These are phyloP conservation scores for Buathra laborator DNA, from an alignment of 2,888 invertebrate species.

Conservation along the genomic window DNA sequence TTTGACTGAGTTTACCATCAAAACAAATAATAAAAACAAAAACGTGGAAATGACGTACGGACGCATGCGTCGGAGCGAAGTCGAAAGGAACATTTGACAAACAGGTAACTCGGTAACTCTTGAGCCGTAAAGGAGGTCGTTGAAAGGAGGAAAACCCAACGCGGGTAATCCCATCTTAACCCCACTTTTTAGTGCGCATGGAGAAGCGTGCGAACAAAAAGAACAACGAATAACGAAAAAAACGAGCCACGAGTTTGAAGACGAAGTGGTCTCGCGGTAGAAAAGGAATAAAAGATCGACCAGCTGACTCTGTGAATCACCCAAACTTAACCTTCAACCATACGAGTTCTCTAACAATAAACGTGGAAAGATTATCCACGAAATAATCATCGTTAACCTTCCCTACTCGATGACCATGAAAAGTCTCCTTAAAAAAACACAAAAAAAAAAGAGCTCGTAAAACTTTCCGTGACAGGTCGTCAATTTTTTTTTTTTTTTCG, in stretches of 20 bases:
- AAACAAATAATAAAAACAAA: conserved; percentile 13
- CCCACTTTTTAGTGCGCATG: background rate
- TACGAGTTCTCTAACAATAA: conserved; percentile 47
- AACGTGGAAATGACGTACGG: background rate
- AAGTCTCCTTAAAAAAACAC: conserved; percentile 18
- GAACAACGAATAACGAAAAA: background rate
- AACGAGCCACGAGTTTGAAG: background rate
- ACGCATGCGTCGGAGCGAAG: conserved; percentile 2
- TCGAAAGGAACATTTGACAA: background rate
- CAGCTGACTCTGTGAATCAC: conserved; percentile 60
- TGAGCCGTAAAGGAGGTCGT: conserved; percentile 3
- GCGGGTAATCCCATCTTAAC: conserved; percentile 38
- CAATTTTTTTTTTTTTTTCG: background rate
- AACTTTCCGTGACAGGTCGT: conserved; percentile 46
- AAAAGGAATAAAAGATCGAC: conserved; percentile 36
- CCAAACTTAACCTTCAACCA: conserved; percentile 47
- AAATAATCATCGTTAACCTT: conserved; percentile 53
- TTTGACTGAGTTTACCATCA: background rate
- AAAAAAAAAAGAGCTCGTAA: conserved; percentile 50
- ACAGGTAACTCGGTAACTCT: conserved; percentile 1
- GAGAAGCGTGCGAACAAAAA: background rate
- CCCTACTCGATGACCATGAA: conserved; percentile 48
- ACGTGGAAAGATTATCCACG: conserved; percentile 38
- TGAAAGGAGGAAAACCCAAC: conserved; percentile 27
- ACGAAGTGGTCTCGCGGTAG: background rate